Evolutionary conservation across 2,797 vertebrate species (phyloP), one percentile per base, ranked within the genome.

Genomic region (Poeciliopsis infans): DNA sequence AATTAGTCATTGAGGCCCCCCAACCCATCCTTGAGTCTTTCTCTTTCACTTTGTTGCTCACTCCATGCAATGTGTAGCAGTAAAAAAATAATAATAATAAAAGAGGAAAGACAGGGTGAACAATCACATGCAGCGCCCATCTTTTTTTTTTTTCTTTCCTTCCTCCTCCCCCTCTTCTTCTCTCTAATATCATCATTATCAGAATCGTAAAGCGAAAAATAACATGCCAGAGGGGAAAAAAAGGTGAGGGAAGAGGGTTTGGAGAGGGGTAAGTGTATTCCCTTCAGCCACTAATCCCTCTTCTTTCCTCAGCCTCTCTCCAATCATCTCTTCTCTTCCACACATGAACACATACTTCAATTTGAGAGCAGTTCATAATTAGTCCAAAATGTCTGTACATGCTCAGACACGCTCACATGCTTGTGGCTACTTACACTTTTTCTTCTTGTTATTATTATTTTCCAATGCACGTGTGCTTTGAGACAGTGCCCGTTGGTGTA

Each of bases 1-100:
- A 95, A 95, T 95, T 94, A 95, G 94, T 95, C 94, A 93, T 93
- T 95, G 94, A 96, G 86, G 81, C 79, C 88, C 90, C 82, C 87
- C 71, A 87, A 5, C 57, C 57, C 77, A 64, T 77, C 82, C 82
- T 79, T 81, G 79, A 71, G 82, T 90, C 91, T 89, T 86, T 86
- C 79, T 89, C 88, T 89, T 86, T 92, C 85, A 90, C 89, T 89
- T 86, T 88, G 90, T 88, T 82, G 77, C 86, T 87, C 82, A 89
- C 87, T 90, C 79, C 79, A 77, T 64, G 70, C 78, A 53, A 90
- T 89, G 89, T 89, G 88, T 85, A 82, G 91, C 86, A 77, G 85
- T 92, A 85, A 91, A 94, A 92, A 85, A 91, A 83, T 90, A 85
- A 70, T 85, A 84, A 72, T 74, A 84, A 72, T 74, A 82, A 70